These are phyloP conservation scores for Brachionus sp. DNA, from an alignment of 1,140 invertebrate genomes.

Conservation along the genomic window DNA sequence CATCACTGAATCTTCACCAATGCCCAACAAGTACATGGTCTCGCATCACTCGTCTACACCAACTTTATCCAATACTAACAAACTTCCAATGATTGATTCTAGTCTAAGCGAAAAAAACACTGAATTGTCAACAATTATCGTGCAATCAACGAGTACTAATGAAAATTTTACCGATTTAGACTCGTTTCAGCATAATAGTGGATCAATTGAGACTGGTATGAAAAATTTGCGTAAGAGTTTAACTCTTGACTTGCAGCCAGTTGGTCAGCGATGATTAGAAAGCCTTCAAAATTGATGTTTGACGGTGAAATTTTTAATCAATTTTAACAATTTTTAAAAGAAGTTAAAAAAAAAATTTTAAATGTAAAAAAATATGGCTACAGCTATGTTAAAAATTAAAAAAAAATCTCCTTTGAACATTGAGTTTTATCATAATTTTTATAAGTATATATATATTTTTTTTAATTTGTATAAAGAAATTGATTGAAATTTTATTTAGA, in stretches of 20 bases:
- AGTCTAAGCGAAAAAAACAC: neutral
- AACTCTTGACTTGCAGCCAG: constrained; percentile 24
- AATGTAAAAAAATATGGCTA: neutral
- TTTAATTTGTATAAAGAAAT: neutral
- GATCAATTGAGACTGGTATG: neutral
- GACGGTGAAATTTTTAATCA: constrained; percentile 8
- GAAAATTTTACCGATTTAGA: constrained; percentile 3
- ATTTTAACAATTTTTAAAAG: neutral
- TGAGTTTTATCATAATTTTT: neutral
- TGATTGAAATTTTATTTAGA: neutral
- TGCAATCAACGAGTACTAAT: neutral
- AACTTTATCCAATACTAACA: neutral
- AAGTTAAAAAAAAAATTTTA: neutral
- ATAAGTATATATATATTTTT: neutral
- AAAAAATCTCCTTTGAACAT: neutral
- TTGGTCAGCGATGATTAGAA: neutral
- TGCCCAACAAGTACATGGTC: neutral
- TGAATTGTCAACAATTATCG: constrained; percentile 6
- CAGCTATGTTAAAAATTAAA: neutral
- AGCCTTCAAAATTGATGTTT: neutral
- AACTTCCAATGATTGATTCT: neutral
- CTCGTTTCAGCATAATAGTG: constrained; percentile 12
- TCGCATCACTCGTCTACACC: neutral
- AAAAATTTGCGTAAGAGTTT: constrained; percentile 16
- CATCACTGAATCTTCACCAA: neutral